Conservation (phyloP, 2,113 vertebrate genomes). For the Vulpes vulpes region DNA sequence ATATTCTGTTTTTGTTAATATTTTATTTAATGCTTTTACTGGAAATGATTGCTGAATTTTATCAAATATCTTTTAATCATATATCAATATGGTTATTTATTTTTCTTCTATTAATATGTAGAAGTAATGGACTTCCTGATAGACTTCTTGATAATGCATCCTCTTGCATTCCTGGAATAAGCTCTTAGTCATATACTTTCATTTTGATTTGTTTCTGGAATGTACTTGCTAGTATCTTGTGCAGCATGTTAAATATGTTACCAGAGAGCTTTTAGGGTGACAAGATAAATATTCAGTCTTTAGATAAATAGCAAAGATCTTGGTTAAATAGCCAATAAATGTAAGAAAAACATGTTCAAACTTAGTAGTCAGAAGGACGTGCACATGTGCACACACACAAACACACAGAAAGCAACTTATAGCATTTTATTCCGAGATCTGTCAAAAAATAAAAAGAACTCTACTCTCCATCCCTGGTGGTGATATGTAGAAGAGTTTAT, state of each 20-base stretch:
- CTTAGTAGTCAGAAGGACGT: not conserved
- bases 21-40: constrained; percentile 33
- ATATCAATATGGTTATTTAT: not conserved
- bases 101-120: constrained; percentile 23
- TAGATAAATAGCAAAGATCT: not conserved
- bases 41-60: not conserved
- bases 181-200: not conserved
- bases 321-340: not conserved
- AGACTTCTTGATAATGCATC: not conserved
- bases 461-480: not conserved
- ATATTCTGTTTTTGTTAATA: constrained; percentile 10
- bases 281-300: not conserved
- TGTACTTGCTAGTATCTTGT: not conserved
- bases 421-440: not conserved
- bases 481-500: not conserved
- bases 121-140: not conserved
- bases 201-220: not conserved
- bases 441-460: not conserved
- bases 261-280: not conserved
- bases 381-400: accelerated
- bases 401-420: not conserved
- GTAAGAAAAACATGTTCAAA: not conserved
- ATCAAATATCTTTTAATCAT: not conserved
- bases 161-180: constrained; percentile 24
- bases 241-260: not conserved